Conservation (phyloP, 2,888 invertebrate species). For the Rhagonycha fulva region DNA sequence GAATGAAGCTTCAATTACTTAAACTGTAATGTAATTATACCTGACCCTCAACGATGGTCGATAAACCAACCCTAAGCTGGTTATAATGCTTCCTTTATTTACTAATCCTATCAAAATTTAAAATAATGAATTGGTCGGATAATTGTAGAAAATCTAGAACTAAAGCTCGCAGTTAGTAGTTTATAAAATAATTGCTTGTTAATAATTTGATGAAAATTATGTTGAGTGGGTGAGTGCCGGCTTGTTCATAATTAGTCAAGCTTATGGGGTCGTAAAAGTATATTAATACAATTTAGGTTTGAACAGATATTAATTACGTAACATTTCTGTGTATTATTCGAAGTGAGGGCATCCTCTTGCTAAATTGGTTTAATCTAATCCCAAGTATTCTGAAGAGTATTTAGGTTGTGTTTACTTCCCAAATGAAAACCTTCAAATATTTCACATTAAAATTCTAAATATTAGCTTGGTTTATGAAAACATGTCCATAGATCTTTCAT, state of each 20-base stretch:
- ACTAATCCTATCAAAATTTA: not conserved
- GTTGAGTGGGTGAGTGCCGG: not conserved
- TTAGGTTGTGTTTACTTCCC: slow-evolving; percentile 2
- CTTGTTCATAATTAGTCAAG: slow-evolving; percentile 4
- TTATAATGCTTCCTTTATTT: not conserved
- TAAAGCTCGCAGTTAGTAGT: not conserved
- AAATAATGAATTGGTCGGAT: not conserved
- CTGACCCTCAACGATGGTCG: not conserved
- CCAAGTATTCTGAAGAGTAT: slow-evolving; percentile 5
- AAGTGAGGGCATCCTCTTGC: slow-evolving; percentile 3
- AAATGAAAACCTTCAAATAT: not conserved
- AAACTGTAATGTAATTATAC: not conserved
- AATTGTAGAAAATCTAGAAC: not conserved
- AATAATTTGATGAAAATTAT: not conserved
- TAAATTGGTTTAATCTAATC: slow-evolving; percentile 12
- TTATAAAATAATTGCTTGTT: not conserved
- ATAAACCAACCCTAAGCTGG: not conserved
- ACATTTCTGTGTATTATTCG: slow-evolving; percentile 9
- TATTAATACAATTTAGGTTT: slow-evolving; percentile 4
- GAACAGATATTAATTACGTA: slow-evolving; percentile 10
- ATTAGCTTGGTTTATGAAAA: not conserved
- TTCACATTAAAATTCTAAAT: not conserved
- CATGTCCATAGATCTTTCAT: not conserved
- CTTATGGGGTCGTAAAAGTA: not conserved
- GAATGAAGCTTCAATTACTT: not conserved